Base-by-base conservation (phyloP, 2,888 invertebrate genomes). In the Dicyrtomina minuta region DNA sequence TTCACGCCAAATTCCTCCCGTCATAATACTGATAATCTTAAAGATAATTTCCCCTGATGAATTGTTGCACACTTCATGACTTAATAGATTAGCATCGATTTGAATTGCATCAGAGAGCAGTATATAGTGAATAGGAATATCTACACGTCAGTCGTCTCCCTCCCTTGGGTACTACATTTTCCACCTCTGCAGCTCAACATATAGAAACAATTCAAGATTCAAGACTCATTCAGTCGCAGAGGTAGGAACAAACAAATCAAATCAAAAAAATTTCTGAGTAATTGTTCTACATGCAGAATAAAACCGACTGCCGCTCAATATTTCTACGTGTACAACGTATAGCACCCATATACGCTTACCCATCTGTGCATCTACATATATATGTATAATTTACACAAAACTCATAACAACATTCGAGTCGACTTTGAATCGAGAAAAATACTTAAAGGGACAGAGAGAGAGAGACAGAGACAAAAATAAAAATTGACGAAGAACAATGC, bases 401-500 rank as follows among this genome's bases (percentile, higher is more conserved):
- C n/a, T n/a, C n/a, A 44, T 2, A 44, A 4, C 49, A n/a, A 49
- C 8, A n/a, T 3, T 33, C 33, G 33, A 33, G 33, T 8, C 3
- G 33, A 8, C 33, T 8, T n/a, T 33, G 33, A 33, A 41, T 46
- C 22, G 12, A 39, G 24, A 44, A 41, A 17, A 10, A 55, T 26
- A 24, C 26, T 55, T 15, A 12, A 46, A 46, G 46, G 20, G 46
- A 46, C 5, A 12, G 46, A 46, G 46, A 46, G 41, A 60, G 8
- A 20, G 24, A 56, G 27, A 49, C 12, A 53, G 53, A 53, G n/a
- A 65, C 53, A 53, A 5, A 44, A 13, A 26, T 12, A 44, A 3
- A 61, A 22, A n/a, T 13, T 44, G 41, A 43, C 3, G 33, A 53
- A 64, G 64, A 64, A 64, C 64, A 64, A 64, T 64, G 64, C 64